Evolutionary conservation across 2,888 invertebrate species (phyloP), one percentile per base, ranked within the genome.

Genomic region (Drosophila subsilvestris): DNA sequence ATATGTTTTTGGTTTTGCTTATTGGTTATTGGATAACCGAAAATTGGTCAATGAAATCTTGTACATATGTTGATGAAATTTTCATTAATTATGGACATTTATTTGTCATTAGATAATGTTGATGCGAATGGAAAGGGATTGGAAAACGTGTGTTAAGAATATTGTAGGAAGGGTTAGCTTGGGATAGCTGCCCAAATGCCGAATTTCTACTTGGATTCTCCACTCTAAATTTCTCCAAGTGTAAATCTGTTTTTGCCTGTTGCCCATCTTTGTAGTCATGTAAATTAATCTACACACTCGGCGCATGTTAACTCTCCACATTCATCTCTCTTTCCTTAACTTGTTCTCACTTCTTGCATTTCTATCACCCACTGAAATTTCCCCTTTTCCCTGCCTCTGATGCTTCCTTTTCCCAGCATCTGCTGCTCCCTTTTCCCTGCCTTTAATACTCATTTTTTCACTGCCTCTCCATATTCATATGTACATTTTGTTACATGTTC

Each of bases 401-500:
- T 6, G 6, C 22, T n/a, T 5, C 6, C 22, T 22, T 22, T 22
- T 22, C 1, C 25, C 25, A 6, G 25, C 25, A n/a, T n/a, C n/a
- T n/a, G n/a, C n/a, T n/a, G 4, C 5, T n/a, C 22, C 6, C 22
- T 22, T 22, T 22, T 22, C 1, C 25, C 25, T 25, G 25, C 25
- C 25, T 25, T 1, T 25, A 1, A 25, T 6, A 6, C 25, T 25
- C 25, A 5, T 6, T 6, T 22, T 22, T 6, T 6, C 4, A 2
- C 22, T 22, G 22, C 22, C 22, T 22, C 22, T 65, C 44, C 50
- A 56, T 67, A 61, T 67, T 61, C 56, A 61, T 62, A 37, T 69
- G 63, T 65, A 45, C 73, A 55, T 69, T 79, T 68, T 69, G 78
- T 72, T 65, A 77, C 81, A 84, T 84, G 84, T 70, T 75, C 72